A percentile compares a stretch with the other conserved stretches of the same genome.
These are phyloP conservation scores for Caenorhabditis panamensis DNA, from an alignment of 2,888 invertebrate species.

Conservation along the genomic window DNA sequence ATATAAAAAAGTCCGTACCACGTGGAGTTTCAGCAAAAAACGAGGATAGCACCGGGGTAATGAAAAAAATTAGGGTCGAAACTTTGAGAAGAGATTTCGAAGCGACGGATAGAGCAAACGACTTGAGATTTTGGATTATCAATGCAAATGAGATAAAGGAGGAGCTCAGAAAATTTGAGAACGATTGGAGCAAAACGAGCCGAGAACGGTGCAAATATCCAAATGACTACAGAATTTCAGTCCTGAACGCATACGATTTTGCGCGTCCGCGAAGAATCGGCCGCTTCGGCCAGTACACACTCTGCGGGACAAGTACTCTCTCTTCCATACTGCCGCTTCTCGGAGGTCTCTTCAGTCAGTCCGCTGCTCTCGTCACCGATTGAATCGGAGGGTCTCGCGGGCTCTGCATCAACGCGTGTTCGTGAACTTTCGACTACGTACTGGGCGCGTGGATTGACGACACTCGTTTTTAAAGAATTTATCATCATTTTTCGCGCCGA, in stretches of 20 bases:
- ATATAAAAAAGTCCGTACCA: neutral
- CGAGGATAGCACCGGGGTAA: neutral
- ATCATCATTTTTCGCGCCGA: conserved; percentile 32
- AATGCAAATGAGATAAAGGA: neutral
- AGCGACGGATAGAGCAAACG: neutral
- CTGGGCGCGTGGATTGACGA: conserved; percentile 22
- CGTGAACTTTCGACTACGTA: conserved; percentile 18
- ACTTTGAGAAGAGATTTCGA: neutral
- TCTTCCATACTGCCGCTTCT: conserved; percentile 39
- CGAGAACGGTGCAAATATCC: neutral
- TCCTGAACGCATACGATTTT: conserved; percentile 11
- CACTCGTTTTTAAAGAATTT: neutral
- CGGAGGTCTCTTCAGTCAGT: too few species aligned
- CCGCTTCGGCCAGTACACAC: conserved; percentile 11
- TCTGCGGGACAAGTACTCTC: conserved; percentile 35
- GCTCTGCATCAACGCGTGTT: conserved; percentile 24
- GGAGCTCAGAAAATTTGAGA: conserved; percentile 16
- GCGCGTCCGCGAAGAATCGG: conserved; percentile 20
- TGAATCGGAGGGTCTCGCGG: neutral
- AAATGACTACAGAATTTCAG: conserved; percentile 25
- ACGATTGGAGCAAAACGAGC: neutral
- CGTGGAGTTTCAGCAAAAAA: conserved; percentile 35
- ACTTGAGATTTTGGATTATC: neutral
- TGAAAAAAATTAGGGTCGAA: conserved; percentile 11
- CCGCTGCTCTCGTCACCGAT: neutral